Percentiles rank a stretch among this genome's conserved stretches.
These are phyloP conservation scores for Fistularia commersonii DNA, from an alignment of 2,797 vertebrate genomes.

Conservation along the genomic window DNA sequence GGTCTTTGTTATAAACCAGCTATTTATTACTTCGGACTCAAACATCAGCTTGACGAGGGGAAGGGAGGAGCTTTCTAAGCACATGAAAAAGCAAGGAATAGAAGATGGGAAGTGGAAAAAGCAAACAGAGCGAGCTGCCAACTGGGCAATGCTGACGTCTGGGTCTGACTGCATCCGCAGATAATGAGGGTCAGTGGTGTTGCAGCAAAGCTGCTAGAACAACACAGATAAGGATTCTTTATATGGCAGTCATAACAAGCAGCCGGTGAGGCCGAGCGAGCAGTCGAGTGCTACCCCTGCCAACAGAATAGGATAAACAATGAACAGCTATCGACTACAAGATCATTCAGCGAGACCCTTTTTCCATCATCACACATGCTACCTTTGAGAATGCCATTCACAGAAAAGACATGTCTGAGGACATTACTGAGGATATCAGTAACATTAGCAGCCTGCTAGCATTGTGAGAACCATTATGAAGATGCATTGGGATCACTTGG, in stretches of 20 bases:
- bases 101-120: constrained; percentile 47
- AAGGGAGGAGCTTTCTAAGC: constrained; percentile 21
- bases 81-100: constrained; percentile 29
- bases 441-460: constrained; percentile 7
- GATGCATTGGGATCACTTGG: constrained; percentile 7
- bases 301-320: constrained; percentile 1
- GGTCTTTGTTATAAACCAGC: too few relatives aligned
- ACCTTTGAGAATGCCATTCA: background rate
- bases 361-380: background rate
- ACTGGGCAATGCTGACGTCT: constrained; percentile 38
- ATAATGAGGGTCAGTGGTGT: constrained; percentile 59
- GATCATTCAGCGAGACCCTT: background rate
- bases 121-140: constrained; percentile 48
- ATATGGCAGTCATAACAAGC: constrained; percentile 37
- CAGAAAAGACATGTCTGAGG: constrained; percentile 4
- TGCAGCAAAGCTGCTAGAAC: constrained; percentile 31
- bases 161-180: constrained; percentile 57
- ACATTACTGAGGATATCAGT: constrained; percentile 1
- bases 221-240: constrained; percentile 56
- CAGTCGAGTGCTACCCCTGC: background rate
- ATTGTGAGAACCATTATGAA: constrained; percentile 4
- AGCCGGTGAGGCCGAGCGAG: constrained; percentile 4
- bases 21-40: too few relatives aligned
- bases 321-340: constrained; percentile 9
- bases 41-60: constrained; percentile 4